phyloP scores from a whole-genome alignment of 2,113 vertebrate genomes.

The Microcebus tavaratra region DNA sequence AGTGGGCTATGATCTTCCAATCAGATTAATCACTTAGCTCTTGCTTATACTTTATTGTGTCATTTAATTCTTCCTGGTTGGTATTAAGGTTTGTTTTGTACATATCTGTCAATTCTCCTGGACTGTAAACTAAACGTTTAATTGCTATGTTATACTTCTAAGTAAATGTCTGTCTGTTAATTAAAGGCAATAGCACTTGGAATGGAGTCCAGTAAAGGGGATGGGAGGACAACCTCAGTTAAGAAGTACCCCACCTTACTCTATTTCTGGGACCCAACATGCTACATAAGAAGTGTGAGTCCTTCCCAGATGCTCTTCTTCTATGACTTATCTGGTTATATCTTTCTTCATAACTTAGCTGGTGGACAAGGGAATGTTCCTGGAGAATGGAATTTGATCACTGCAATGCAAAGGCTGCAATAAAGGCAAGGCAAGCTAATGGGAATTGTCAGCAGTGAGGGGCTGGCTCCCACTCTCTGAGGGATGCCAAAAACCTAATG shows the following conservation, averaged over 20 bases:
- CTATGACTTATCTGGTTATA: neutral
- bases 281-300: neutral
- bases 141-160: neutral
- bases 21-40: neutral
- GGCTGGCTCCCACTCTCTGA: constrained; percentile 62
- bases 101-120: neutral
- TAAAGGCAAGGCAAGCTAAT: constrained; percentile 78
- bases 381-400: constrained; percentile 79
- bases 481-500: constrained; percentile 50
- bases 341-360: constrained; percentile 16
- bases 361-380: constrained; percentile 40
- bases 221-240: neutral
- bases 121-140: neutral
- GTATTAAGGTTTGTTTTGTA: neutral
- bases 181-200: neutral
- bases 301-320: constrained; percentile 9
- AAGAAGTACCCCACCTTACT: neutral
- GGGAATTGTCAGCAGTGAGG: constrained; percentile 75
- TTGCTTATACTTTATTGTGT: constrained; percentile 2
- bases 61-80: constrained; percentile 8
- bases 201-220: neutral
- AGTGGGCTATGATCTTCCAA: neutral
- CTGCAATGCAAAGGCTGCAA: constrained; percentile 69
- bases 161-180: neutral
- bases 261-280: neutral